These are phyloP conservation scores for Isotomurus palustris DNA, from an alignment of 2,888 invertebrate species.

Conservation along the genomic window DNA sequence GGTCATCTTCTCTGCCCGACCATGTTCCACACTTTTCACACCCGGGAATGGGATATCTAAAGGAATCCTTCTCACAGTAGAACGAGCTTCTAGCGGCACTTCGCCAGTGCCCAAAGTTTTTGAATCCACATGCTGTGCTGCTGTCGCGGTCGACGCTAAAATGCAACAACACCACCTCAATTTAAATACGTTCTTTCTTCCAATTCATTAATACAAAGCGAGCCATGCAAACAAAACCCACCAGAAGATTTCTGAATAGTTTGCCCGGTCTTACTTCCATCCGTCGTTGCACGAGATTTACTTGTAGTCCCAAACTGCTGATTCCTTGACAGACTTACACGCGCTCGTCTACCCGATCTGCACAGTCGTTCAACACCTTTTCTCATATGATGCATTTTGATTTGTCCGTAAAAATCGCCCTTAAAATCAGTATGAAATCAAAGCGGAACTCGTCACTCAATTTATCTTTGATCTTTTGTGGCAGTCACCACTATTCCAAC, in stretches of 20 bases:
- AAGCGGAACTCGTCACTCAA: too few species aligned
- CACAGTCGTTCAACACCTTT: slow-evolving; percentile 27
- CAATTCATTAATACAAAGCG: neutral
- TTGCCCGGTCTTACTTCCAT: neutral
- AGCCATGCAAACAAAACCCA: neutral
- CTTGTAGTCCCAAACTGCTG: slow-evolving; percentile 15
- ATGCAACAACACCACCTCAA: neutral
- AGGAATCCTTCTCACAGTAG: slow-evolving; percentile 23
- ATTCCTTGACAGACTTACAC: slow-evolving; percentile 16
- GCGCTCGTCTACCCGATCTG: neutral
- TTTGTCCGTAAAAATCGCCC: too few species aligned
- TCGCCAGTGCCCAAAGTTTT: neutral
- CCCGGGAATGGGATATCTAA: slow-evolving; percentile 42
- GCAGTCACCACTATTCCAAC: too few species aligned
- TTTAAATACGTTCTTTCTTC: too few species aligned
- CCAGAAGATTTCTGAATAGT: slow-evolving; percentile 4
- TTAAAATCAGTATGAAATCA: too few species aligned
- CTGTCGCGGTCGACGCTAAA: neutral
- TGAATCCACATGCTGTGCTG: neutral
- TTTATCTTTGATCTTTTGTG: too few species aligned
- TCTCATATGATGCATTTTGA: slow-evolving; percentile 29
- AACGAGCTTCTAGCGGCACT: neutral
- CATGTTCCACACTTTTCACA: slow-evolving; percentile 23
- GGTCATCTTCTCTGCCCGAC: slow-evolving; percentile 26
- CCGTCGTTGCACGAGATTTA: neutral